Evolutionary conservation across 2,797 vertebrate species (phyloP), one percentile per base, ranked within the genome.

Genomic region (Siniperca obscura): DNA sequence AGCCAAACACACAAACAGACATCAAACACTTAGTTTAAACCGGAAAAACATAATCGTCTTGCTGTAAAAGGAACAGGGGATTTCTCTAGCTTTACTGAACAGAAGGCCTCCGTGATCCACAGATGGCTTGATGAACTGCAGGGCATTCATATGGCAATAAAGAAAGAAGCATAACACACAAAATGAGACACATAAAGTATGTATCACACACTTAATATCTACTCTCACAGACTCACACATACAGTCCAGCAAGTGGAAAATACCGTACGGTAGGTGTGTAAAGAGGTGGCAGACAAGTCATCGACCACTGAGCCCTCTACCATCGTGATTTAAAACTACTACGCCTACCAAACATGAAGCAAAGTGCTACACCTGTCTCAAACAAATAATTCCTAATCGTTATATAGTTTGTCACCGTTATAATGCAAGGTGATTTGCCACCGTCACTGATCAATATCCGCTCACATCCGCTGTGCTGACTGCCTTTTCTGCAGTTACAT

Each of bases 121-220:
- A 92, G 91, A 93, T 92, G 92, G 88, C 59, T 76, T 50, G 0
- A 80, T 81, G 69, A 84, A 87, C 87, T 90, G 70, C 85, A 87
- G 90, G 88, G 89, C 86, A 87, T 88, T 89, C 36, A 67, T 78
- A 80, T 50, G 74, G 69, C 55, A 80, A 83, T 83, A 12, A 74
- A 80, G 42, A 81, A 68, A 69, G 57, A 70, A 12, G 27, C 67
- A 57, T 48, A 46, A 61, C 19, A 61, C 19, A 78, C 75, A 84
- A 89, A 86, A 40, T 38, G 36, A 81, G 57, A 79, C 40, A 40
- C 34, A 64, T 5, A 36, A 62, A n/a, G n/a, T n/a, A n/a, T 60
- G 52, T n/a, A 56, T 68, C 73, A 82, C 52, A 71, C 66, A 48
- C 38, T 50, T 44, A 30, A 55, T 83, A 30, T 77, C 38, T 34